Evolutionary conservation across 1,140 invertebrate genomes (phyloP).

Genomic region (Prorops nasuta): DNA sequence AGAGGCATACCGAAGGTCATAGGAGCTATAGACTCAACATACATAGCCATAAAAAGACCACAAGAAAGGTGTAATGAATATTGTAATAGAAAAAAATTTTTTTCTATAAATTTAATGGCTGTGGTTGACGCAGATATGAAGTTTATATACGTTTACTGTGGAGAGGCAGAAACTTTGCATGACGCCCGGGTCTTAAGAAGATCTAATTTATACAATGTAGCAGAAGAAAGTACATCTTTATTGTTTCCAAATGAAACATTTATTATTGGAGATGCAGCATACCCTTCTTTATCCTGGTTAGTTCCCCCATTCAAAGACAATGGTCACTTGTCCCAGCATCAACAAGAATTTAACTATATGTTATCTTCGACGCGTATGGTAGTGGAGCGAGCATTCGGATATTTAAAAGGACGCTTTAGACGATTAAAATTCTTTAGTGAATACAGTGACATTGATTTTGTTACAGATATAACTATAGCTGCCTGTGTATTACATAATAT

Average conservation of each 20-base stretch:
- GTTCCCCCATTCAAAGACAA: conserved; percentile 11
- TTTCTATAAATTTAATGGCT: conserved; percentile 14
- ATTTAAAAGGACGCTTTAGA: too few species aligned
- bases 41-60: too few species aligned
- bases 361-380: conserved; percentile 10
- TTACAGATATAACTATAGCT: too few species aligned
- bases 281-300: conserved; percentile 13
- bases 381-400: too few species aligned
- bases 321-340: conserved; percentile 8
- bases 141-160: conserved; percentile 12
- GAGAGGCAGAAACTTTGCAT: too few species aligned
- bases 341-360: conserved; percentile 12
- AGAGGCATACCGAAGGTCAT: too few species aligned
- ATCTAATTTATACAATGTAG: too few species aligned
- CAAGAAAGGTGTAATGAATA: background rate
- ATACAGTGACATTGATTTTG: too few species aligned
- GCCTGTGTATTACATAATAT: conserved; percentile 5
- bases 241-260: conserved; percentile 11
- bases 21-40: too few species aligned
- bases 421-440: too few species aligned
- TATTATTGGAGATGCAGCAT: conserved; percentile 14
- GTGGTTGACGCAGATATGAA: conserved; percentile 14
- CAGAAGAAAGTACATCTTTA: too few species aligned
- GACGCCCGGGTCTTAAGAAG: too few species aligned
- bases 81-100: conserved; percentile 18